Conservation (phyloP, 2,797 vertebrate species). For the Halcyon smyrnensis region DNA sequence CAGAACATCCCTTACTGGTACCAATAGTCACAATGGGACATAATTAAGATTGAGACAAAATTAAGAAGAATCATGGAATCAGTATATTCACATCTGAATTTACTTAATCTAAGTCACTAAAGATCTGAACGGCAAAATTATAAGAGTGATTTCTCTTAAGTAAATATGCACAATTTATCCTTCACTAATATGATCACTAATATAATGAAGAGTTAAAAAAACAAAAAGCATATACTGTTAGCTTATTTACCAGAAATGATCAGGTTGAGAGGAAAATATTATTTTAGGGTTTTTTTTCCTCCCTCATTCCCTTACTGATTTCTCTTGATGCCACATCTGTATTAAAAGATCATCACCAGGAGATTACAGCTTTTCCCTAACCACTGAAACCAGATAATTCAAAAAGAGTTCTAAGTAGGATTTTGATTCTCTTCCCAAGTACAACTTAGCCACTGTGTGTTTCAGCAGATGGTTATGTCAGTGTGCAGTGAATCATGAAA, state of each 20-base stretch:
- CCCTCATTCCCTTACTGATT: not conserved
- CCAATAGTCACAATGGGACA: not conserved
- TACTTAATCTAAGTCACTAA: not conserved
- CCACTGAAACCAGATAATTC: not conserved
- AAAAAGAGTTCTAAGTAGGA: not conserved
- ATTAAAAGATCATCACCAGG: slow-evolving; percentile 37
- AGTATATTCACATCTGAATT: not conserved
- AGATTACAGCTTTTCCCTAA: slow-evolving; percentile 34
- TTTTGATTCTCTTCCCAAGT: not conserved
- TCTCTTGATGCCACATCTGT: not conserved
- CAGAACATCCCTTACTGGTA: not conserved
- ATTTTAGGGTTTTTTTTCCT: no score
- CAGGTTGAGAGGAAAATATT: not conserved
- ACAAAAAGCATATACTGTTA: not conserved
- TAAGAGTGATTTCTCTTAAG: not conserved
- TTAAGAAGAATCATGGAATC: not conserved
- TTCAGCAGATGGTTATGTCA: slow-evolving; percentile 57
- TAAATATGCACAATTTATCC: not conserved
- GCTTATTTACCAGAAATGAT: not conserved
- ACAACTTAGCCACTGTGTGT: not conserved
- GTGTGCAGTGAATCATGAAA: slow-evolving; percentile 49
- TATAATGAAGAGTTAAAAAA: not conserved
- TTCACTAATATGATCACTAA: not conserved
- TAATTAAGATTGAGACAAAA: not conserved
- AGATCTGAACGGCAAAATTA: not conserved